Evolutionary conservation across 2,797 vertebrate species (phyloP), one percentile per base, ranked within the genome.

Genomic region (Morelia viridis): DNA sequence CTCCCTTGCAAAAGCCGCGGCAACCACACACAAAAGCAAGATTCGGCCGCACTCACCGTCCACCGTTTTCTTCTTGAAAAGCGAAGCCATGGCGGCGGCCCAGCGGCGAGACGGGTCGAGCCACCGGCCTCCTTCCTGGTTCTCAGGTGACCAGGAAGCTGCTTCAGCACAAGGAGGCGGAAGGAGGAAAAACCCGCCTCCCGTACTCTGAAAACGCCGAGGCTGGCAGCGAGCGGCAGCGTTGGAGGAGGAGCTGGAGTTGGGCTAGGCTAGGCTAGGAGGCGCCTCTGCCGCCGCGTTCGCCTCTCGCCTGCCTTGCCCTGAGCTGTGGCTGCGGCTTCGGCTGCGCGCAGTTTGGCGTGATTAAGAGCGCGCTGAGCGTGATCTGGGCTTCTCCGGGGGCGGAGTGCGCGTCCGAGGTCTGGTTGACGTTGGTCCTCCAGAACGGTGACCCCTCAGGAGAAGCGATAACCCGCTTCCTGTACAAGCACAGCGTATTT

Each of bases 21-120:
- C 17, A 80, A 24, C 19, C 71, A 19, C 71, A 46, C 58, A 11
- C 17, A 11, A 90, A 12, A 24, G 0, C 0, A 17, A 41, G 24
- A 50, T 61, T 11, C 19, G 1, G 4, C 87, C 35, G 1, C 97
- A 98, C 99, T 99, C 97, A 99, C 99, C 99, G 13, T 99, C 99
- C 76, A 98, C 98, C 0, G 98, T 99, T 97, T 99, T 99, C 98
- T 99, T 99, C 98, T 99, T 99, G 96, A 99, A 99, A 91, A 99
- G 96, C 84, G 98, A 99, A 92, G 98, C 98, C 99, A 99, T 99
- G 96, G 93, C 94, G 93, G 50, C 65, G 1, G 28, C 7, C 10
- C 90, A 46, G 56, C 35, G 0, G 58, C 24, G 10, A 7, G 7
- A 17, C 41, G 3, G 5, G 71, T 41, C 10, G 64, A 1, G 2